Conservation (phyloP, 1,140 invertebrate genomes). For the Anoplolepis gracilipes region DNA sequence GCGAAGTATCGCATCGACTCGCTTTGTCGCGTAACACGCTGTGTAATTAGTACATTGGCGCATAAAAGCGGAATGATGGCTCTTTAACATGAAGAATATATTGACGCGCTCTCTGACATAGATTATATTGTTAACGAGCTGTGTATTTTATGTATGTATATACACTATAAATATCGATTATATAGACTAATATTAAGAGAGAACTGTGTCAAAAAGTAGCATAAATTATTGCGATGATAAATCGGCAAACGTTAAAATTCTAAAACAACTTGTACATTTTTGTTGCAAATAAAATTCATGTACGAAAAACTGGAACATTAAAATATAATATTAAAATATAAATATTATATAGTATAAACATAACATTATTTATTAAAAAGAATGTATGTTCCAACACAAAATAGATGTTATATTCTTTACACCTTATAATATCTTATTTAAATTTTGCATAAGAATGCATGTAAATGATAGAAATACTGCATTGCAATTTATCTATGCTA, state of each 20-base stretch:
- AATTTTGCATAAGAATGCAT: no score
- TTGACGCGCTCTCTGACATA: slow-evolving; percentile 16
- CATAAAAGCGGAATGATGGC: slow-evolving; percentile 17
- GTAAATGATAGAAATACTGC: not conserved
- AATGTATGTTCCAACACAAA: no score
- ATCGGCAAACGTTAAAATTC: not conserved
- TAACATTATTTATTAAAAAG: not conserved
- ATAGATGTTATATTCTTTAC: not conserved
- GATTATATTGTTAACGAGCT: slow-evolving; percentile 32
- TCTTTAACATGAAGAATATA: slow-evolving; percentile 22
- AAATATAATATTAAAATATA: no score
- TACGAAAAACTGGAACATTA: no score
- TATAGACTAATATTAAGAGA: slow-evolving; percentile 11
- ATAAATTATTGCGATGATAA: not conserved
- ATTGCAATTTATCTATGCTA: not conserved
- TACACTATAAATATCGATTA: not conserved
- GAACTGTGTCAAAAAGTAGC: not conserved
- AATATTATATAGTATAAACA: no score
- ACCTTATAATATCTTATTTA: not conserved
- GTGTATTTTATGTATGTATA: not conserved
- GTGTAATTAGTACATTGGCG: slow-evolving; percentile 44
- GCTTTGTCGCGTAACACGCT: slow-evolving; percentile 38
- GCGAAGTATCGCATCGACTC: slow-evolving; percentile 21
- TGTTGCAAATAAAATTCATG: not conserved
- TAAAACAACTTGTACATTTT: slow-evolving; percentile 18